A percentile compares a stretch with the other conserved stretches of the same genome.
Evolutionary conservation across 2,888 invertebrate species (phyloP).

Genomic region (Hemistola chrysoprasaria): DNA sequence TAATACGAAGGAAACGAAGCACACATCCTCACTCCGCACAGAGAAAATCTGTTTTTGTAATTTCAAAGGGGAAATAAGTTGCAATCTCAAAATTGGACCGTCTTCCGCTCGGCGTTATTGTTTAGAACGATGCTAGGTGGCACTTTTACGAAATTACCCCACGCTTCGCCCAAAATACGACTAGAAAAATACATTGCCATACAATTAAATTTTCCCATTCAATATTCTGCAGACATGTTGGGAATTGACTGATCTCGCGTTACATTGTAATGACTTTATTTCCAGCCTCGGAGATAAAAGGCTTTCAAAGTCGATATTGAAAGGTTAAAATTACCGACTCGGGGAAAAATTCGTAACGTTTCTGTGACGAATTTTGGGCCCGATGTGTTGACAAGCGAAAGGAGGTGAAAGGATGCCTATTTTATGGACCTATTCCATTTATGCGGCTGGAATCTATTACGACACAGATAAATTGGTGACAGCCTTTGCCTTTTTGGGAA

Average conservation of each 20-base stretch:
- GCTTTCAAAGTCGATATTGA: slow-evolving; percentile 35
- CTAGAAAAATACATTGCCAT: slow-evolving; percentile 21
- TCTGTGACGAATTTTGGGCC: slow-evolving; percentile 22
- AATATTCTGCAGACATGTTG: slow-evolving; percentile 20
- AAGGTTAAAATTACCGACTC: slow-evolving; percentile 28
- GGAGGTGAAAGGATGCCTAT: slow-evolving; percentile 17
- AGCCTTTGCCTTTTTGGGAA: slow-evolving; percentile 13
- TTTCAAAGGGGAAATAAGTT: slow-evolving; percentile 28
- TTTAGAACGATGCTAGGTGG: slow-evolving; percentile 16
- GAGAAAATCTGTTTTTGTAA: slow-evolving; percentile 37
- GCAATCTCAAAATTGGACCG: slow-evolving; percentile 34
- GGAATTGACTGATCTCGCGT: slow-evolving; percentile 34
- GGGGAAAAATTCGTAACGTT: slow-evolving; percentile 11
- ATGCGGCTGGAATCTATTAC: slow-evolving; percentile 21
- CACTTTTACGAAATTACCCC: slow-evolving; percentile 24
- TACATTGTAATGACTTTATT: slow-evolving; percentile 48
- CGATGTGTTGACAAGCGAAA: slow-evolving; percentile 19
- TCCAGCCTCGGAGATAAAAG: slow-evolving; percentile 40
- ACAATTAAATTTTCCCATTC: slow-evolving; percentile 27
- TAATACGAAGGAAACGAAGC: slow-evolving; percentile 7
- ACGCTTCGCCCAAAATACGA: slow-evolving; percentile 18
- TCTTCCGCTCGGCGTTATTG: slow-evolving; percentile 18
- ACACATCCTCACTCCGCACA: slow-evolving; percentile 10
- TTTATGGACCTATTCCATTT: slow-evolving; percentile 25
- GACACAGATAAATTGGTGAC: slow-evolving; percentile 17